These are phyloP conservation scores for Propithecus deckenii DNA, from an alignment of 2,797 vertebrate species.

Conservation along the genomic window DNA sequence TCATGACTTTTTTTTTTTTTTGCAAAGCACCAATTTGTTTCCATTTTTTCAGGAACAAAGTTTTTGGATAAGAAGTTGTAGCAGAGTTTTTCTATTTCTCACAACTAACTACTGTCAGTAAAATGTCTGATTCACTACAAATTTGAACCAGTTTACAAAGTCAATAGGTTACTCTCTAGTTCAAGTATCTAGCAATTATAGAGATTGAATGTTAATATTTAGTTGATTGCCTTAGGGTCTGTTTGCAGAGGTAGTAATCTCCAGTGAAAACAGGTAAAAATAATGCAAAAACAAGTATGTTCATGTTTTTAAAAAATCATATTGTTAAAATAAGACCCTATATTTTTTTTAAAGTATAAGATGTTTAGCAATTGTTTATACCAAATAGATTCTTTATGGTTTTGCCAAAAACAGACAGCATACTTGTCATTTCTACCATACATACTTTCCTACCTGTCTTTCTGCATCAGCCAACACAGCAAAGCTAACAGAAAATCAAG, in stretches of 20 bases:
- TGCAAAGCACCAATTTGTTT: slow-evolving; percentile 9
- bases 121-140: background rate
- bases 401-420: background rate
- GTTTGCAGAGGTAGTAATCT: background rate
- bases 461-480: background rate
- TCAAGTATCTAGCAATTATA: background rate
- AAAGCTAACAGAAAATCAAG: slow-evolving; percentile 45
- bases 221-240: background rate
- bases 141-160: background rate
- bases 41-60: background rate
- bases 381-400: background rate
- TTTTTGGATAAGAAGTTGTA: background rate
- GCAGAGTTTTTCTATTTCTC: background rate
- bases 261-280: background rate
- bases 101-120: slow-evolving; percentile 16
- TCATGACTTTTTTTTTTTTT: background rate
- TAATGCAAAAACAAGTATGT: background rate
- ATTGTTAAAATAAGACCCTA: background rate
- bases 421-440: background rate
- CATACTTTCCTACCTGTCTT: background rate
- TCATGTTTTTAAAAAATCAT: background rate
- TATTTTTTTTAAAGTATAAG: background rate
- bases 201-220: slow-evolving; percentile 16
- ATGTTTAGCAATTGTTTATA: background rate
- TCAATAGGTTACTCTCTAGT: background rate